Base-by-base conservation (phyloP, 2,113 vertebrate genomes). In the Chamaea fasciata region DNA sequence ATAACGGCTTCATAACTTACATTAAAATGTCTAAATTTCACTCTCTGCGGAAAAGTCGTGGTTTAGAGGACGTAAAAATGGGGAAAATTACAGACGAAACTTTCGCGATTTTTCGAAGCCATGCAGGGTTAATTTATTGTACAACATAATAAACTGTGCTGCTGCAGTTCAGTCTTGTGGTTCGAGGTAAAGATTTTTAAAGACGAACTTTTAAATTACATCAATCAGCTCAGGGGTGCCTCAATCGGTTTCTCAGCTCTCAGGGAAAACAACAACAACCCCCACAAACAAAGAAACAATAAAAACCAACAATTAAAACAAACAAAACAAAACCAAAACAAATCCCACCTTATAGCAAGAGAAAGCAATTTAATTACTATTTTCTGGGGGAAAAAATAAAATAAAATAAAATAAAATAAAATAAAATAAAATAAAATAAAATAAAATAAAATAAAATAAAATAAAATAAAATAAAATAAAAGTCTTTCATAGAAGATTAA, bases 61-160 rank as follows among this genome's bases (percentile, higher is more conserved):
- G 21, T 46, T 86, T 37, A 62, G 20, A 44, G 17, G 11, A 50
- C 4, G 6, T 24, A 37, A 79, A 82, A 39, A 17, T 11, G 7
- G 4, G 0, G 7, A 16, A 75, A 46, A 67, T 14, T 2, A 30
- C 20, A 42, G 35, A 4, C 3, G 5, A 1, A 26, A 19, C 3
- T 65, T 68, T 4, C 55, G 71, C 10, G 11, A 7, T 50, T 91
- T 91, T 85, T 62, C 13, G 21, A 59, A 83, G 24, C 4, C 35
- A 49, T 31, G 41, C 8, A 3, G 2, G 6, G 5, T 86, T 80
- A 50, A 64, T 57, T 67, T 56, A 22, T 63, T 71, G 31, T 22
- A 30, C 12, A 23, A 5, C 14, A 30, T 5, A 10, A 41, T 20
- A 41, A 67, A 68, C 5, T 6, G 31, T 4, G 13, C 44, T 31